Conservation (phyloP, 2,113 vertebrate species). For the Corynorhinus townsendii region DNA sequence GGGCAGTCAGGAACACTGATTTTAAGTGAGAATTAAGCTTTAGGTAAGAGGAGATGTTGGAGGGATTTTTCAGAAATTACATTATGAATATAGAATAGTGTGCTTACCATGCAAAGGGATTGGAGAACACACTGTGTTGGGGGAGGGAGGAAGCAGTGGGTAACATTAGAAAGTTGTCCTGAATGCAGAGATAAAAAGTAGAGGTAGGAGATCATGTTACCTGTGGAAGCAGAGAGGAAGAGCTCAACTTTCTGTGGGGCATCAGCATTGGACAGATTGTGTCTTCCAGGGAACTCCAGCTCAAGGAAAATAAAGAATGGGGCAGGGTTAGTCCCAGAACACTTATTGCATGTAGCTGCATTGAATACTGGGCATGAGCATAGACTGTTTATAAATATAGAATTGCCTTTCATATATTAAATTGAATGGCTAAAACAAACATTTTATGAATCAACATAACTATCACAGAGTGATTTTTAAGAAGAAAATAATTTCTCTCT, state of each 20-base stretch:
- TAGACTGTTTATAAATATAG: not conserved
- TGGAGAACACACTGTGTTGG: not conserved
- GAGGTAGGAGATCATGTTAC: not conserved
- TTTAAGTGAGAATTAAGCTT: not conserved
- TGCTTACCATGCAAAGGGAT: not conserved
- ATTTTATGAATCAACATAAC: not conserved
- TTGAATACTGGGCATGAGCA: fast-evolving
- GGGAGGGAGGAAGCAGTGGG: too few relatives aligned
- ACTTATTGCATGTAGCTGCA: not conserved
- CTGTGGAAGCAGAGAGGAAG: not conserved
- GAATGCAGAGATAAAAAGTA: not conserved
- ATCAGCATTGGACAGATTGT: not conserved
- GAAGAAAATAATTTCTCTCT: not conserved
- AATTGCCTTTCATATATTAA: not conserved
- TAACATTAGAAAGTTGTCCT: not conserved
- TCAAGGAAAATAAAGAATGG: not conserved
- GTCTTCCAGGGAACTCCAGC: not conserved
- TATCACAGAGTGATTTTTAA: not conserved
- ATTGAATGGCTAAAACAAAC: not conserved
- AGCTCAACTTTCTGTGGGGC: not conserved
- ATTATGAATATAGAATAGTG: too few relatives aligned
- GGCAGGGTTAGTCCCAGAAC: not conserved
- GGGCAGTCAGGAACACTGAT: not conserved
- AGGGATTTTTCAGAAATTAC: not conserved
- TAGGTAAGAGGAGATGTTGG: not conserved